Evolutionary conservation across 2,113 vertebrate genomes (phyloP).

Genomic region (Gracilinanus agilis): DNA sequence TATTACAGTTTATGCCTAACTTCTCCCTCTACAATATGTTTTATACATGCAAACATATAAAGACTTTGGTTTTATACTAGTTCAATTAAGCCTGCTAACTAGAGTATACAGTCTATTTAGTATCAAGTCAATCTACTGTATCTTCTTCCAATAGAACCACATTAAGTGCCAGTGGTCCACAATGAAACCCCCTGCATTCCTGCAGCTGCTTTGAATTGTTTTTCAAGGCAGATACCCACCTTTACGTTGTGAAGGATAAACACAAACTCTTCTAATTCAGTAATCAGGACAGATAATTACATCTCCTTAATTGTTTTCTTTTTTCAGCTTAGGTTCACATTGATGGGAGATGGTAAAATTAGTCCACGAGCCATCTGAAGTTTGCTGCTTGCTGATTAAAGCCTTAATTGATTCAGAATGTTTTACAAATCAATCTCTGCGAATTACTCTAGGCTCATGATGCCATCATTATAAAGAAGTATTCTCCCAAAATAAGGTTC

Average conservation of each 20-base stretch:
- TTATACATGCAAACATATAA: not conserved
- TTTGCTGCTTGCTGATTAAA: constrained; percentile 86
- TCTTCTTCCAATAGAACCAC: constrained; percentile 9
- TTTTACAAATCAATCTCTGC: constrained; percentile 85
- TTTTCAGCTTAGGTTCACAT: constrained; percentile 80
- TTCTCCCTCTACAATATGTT: not conserved
- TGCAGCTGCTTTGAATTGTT: constrained; percentile 61
- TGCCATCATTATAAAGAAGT: constrained; percentile 69
- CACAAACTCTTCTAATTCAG: constrained; percentile 81
- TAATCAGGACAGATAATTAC: constrained; percentile 87
- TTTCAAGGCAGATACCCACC: constrained; percentile 70
- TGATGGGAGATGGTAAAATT: constrained; percentile 84
- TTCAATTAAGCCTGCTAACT: not conserved
- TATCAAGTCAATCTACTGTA: not conserved
- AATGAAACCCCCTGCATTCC: constrained; percentile 36
- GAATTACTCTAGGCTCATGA: constrained; percentile 80
- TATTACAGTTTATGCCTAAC: not conserved
- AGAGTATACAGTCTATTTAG: not conserved
- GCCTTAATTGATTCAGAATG: constrained; percentile 85
- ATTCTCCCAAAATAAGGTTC: constrained; percentile 53
- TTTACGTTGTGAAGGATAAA: constrained; percentile 71
- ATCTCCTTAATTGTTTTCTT: constrained; percentile 84
- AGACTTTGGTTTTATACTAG: not conserved
- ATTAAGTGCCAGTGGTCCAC: not conserved
- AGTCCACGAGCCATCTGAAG: constrained; percentile 84